phyloP scores from a whole-genome alignment of 2,888 invertebrate species.

The Villa cingulata region DNA sequence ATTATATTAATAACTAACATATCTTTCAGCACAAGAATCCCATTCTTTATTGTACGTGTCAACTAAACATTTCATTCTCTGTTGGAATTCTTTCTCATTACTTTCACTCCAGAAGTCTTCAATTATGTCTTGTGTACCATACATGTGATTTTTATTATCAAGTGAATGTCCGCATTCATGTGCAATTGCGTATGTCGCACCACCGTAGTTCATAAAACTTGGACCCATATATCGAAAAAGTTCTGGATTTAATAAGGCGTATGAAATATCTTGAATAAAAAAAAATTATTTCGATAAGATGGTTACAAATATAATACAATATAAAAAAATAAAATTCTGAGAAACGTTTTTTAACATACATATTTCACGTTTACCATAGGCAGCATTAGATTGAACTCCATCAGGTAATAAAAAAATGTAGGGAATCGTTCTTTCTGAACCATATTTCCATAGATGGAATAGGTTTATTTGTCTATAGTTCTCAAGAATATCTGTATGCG shows the following conservation, averaged over 20 bases:
- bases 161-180: background rate
- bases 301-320: too few species aligned
- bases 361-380: too few species aligned
- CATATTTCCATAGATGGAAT: too few species aligned
- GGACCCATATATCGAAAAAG: background rate
- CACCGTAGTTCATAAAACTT: background rate
- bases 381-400: too few species aligned
- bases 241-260: background rate
- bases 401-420: too few species aligned
- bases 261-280: too few species aligned
- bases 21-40: background rate
- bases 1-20: background rate
- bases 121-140: background rate
- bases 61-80: background rate
- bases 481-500: too few species aligned
- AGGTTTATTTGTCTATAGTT: too few species aligned
- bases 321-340: too few species aligned
- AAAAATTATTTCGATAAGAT: too few species aligned
- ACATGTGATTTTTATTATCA: background rate
- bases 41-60: background rate
- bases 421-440: too few species aligned
- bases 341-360: too few species aligned
- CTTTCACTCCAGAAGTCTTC: background rate
- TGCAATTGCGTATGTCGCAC: background rate
- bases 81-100: background rate